A percentile compares a stretch with the other conserved stretches of the same genome.
phyloP scores from a whole-genome alignment of 1,140 invertebrate genomes.

The Halesus radiatus region DNA sequence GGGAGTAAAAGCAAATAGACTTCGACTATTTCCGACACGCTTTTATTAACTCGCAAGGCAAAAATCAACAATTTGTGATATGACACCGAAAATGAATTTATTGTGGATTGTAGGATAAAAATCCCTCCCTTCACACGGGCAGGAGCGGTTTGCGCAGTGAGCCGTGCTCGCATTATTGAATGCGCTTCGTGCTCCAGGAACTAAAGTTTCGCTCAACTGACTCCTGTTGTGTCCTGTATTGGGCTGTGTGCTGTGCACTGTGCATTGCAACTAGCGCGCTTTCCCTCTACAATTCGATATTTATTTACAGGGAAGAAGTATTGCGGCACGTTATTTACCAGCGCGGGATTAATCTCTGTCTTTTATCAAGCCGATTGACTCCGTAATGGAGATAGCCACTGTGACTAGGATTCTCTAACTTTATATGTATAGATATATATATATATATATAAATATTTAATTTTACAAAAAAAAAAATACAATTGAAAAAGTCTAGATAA shows the following conservation, averaged over 20 bases:
- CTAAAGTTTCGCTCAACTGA: constrained; percentile 21
- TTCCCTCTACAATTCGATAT: constrained; percentile 2
- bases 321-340: background rate
- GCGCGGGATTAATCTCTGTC: background rate
- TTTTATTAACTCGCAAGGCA: too few species aligned
- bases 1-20: too few species aligned
- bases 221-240: constrained; percentile 9
- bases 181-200: constrained; percentile 22
- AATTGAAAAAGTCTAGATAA: too few species aligned
- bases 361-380: background rate
- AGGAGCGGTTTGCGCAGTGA: background rate
- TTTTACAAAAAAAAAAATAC: too few species aligned
- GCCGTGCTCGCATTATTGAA: constrained; percentile 34
- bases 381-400: too few species aligned
- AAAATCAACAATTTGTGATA: too few species aligned
- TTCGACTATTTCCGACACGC: too few species aligned
- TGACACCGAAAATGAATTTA: background rate
- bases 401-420: too few species aligned
- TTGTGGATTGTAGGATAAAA: constrained; percentile 1
- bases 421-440: too few species aligned
- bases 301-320: constrained; percentile 5
- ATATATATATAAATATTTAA: too few species aligned
- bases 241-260: background rate
- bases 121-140: background rate
- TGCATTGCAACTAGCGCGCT: background rate